Evolutionary conservation across 1,140 invertebrate species (phyloP), one percentile per base, ranked within the genome.

Genomic region (Drosophila bipectinata): DNA sequence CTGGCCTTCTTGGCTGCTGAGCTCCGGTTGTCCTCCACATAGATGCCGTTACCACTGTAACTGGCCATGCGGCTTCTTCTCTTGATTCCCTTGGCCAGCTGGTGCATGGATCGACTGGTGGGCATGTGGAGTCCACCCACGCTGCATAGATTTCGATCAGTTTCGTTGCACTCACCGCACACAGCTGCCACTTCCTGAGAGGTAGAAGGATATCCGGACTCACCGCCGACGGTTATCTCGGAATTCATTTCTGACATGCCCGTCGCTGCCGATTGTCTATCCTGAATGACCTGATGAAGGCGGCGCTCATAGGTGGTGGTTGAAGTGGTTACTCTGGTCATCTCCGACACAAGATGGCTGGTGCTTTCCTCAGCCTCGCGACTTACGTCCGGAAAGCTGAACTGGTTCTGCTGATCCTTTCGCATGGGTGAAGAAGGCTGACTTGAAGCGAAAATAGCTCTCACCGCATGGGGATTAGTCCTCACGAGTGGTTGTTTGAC

Each of bases 401-500:
- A 89, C 90, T 92, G 82, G 60, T 47, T 85, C 72, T 94, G 93
- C 7, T 93, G 91, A 67, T 95, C 95, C 91, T 95, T 95, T 55
- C 93, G 93, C 91, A 95, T 93, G 12, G 94, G 95, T 6, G 95
- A 95, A 30, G 94, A 94, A 2, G 94, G 94, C 81, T 95, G 94
- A 32, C 81, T 90, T 34, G 61, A 58, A 1, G 68, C 61, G 92
- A 62, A 93, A 64, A 96, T 92, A 4, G 95, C 94, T 24, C 96
- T 93, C 1, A 94, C 95, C 3, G 94, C 94, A 67, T 92, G 92
- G 8, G 95, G 94, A 66, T 94, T 94, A 14, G 67, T 57, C 8
- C 63, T 10, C 18, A 49, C 60, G 26, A 53, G 73, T 24, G 79
- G 84, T 34, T 90, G 90, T 24, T 91, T 91, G 6, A 91, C 49